Conservation (phyloP, 2,113 vertebrate species). For the Equus quagga region DNA sequence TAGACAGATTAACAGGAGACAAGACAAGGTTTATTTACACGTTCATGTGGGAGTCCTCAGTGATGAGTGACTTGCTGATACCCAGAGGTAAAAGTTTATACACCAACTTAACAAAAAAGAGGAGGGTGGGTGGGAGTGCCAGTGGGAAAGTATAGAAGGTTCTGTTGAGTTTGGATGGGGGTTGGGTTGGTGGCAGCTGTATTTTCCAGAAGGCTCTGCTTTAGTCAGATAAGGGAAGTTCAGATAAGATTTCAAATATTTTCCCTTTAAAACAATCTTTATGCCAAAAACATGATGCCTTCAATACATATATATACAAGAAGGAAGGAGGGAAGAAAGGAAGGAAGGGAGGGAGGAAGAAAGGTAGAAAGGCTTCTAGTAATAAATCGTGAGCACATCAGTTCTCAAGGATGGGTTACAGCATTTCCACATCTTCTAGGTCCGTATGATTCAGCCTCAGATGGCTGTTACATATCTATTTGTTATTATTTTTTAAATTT, state of each 20-base stretch:
- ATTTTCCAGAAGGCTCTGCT: background rate
- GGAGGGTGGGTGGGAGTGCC: background rate
- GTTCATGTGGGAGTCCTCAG: background rate
- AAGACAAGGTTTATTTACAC: background rate
- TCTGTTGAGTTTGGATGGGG: background rate
- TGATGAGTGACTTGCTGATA: background rate
- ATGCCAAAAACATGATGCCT: background rate
- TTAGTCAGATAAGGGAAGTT: background rate
- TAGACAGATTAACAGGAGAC: background rate
- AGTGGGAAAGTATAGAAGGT: background rate
- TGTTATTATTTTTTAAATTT: background rate
- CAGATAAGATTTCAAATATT: slow-evolving; percentile 28
- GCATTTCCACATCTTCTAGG: background rate
- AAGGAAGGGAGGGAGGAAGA: background rate
- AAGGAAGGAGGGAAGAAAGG: background rate
- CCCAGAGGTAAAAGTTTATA: background rate
- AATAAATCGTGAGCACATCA: background rate
- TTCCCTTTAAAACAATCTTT: slow-evolving; percentile 25
- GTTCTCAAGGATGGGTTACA: background rate
- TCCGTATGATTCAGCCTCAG: background rate
- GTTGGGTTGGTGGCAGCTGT: background rate
- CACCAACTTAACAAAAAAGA: background rate
- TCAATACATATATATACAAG: background rate
- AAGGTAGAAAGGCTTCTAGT: background rate
- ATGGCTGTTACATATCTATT: background rate